Percentiles rank a stretch among this genome's conserved stretches.
These are phyloP conservation scores for Agrypnus murinus DNA, from an alignment of 2,888 invertebrate genomes.

Conservation along the genomic window DNA sequence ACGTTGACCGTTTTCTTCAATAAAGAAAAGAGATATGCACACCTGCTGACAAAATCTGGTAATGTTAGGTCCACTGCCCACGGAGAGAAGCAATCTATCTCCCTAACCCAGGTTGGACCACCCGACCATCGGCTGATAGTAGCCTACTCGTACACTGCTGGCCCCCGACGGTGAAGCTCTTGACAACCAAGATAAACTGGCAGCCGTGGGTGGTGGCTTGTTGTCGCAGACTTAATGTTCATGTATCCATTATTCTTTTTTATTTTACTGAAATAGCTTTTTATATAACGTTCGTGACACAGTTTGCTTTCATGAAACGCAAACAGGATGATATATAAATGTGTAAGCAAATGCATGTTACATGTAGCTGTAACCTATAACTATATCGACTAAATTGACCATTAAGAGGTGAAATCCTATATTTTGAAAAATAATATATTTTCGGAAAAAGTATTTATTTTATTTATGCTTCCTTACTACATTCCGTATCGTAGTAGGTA, in stretches of 20 bases:
- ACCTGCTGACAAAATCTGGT: slow-evolving; percentile 59
- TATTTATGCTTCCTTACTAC: too few species aligned
- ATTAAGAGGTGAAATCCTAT: background rate
- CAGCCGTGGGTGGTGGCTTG: slow-evolving; percentile 70
- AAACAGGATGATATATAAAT: too few species aligned
- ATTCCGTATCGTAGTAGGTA: too few species aligned
- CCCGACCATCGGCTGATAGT: slow-evolving; percentile 66
- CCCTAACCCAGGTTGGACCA: slow-evolving; percentile 62
- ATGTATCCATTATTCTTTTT: slow-evolving; percentile 68
- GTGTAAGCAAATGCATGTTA: too few species aligned
- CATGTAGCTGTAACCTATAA: too few species aligned
- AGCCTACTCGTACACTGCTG: slow-evolving; percentile 63
- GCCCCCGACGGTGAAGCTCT: slow-evolving; percentile 67
- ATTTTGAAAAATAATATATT: background rate
- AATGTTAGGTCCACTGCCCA: slow-evolving; percentile 60
- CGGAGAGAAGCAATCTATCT: slow-evolving; percentile 64
- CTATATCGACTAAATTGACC: too few species aligned
- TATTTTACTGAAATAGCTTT: slow-evolving; percentile 54
- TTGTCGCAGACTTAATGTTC: slow-evolving; percentile 69
- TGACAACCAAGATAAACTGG: slow-evolving; percentile 69
- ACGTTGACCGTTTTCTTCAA: background rate
- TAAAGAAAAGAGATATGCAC: background rate
- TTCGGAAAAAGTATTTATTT: too few species aligned
- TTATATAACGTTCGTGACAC: slow-evolving; percentile 54
- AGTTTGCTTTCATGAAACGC: slow-evolving; percentile 38